Base-by-base conservation (phyloP, 1,140 invertebrate species). In the Arctopsyche grandis region DNA sequence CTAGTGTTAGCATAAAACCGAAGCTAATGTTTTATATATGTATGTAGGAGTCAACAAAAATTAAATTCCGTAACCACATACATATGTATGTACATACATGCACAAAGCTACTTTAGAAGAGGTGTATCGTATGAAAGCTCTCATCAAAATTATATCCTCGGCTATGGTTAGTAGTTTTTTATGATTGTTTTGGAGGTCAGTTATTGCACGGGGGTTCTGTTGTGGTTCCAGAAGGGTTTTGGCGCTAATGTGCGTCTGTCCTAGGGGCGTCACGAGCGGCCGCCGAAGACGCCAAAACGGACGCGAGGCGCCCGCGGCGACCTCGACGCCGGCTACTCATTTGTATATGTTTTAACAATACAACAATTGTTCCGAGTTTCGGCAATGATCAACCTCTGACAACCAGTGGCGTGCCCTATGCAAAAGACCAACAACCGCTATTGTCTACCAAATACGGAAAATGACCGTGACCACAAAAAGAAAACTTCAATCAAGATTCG, bases 251-350 rank as follows among this genome's bases (percentile, higher is more conserved):
- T 52, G 48, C 48, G 48, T 3, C 16, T 52, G 48, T 52, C 48
- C 48, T 52, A 52, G 48, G 48, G 48, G 48, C 48, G 48, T 52
- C 48, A 52, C 48, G 48, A 52, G 48, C 48, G 48, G 48, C 48
- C 48, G 48, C 48, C 48, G 48, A 52, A 52, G 48, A 52, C 16
- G 10, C 48, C 16, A 16, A 52, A 52, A 52, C 16, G 48, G 48
- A 52, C 48, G 10, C 48, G 16, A 52, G 16, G 12, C 48, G 48
- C 48, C 16, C 16, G 10, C 3, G 48, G 48, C 48, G 12, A 52
- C 16, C 48, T 52, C 48, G 48, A 52, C 48, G 10, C 48, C 16
- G 48, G 48, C 48, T 52, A 52, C 48, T 52, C 48, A 52, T 52
- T 52, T 52, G 16, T 52, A 52, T 52, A 52, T 52, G 16, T 52